These are phyloP conservation scores for Bolborhynchus lineola DNA, from an alignment of 2,113 vertebrate genomes.

Conservation along the genomic window DNA sequence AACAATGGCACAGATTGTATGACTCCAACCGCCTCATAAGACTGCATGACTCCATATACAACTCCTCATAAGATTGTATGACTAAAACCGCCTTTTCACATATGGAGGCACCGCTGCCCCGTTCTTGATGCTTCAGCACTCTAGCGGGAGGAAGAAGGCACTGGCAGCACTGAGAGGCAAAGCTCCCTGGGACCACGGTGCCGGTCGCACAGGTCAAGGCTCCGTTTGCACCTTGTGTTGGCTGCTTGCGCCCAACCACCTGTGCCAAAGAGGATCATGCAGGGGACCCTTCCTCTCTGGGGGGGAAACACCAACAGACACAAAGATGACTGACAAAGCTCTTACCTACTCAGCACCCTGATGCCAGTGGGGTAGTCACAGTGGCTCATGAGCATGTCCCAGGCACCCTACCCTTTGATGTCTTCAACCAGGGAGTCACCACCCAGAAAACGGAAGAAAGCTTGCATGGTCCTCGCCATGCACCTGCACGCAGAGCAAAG, in stretches of 20 bases:
- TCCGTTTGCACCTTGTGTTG: not conserved
- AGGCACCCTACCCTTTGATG: not conserved
- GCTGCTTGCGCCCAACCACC: not conserved
- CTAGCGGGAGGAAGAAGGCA: not conserved
- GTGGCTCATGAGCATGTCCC: not conserved
- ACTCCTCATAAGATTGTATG: not conserved
- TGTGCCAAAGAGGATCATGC: not conserved
- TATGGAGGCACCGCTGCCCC: not conserved
- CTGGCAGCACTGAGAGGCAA: accelerated
- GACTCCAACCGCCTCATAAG: too few relatives aligned
- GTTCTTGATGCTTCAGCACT: not conserved
- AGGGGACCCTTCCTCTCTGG: not conserved
- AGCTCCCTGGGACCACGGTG: not conserved
- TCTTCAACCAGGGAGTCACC: not conserved
- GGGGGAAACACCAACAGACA: not conserved
- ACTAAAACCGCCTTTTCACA: accelerated
- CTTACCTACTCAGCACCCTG: not conserved
- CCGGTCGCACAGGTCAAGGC: not conserved
- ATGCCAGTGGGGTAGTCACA: not conserved
- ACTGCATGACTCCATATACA: too few relatives aligned
- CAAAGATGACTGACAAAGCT: not conserved
- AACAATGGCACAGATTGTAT: not conserved
- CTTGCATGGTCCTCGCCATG: not conserved
- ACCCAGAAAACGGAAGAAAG: not conserved
- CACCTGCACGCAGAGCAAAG: not conserved